phyloP scores from a whole-genome alignment of 2,113 vertebrate genomes.

The Amia ocellicauda region DNA sequence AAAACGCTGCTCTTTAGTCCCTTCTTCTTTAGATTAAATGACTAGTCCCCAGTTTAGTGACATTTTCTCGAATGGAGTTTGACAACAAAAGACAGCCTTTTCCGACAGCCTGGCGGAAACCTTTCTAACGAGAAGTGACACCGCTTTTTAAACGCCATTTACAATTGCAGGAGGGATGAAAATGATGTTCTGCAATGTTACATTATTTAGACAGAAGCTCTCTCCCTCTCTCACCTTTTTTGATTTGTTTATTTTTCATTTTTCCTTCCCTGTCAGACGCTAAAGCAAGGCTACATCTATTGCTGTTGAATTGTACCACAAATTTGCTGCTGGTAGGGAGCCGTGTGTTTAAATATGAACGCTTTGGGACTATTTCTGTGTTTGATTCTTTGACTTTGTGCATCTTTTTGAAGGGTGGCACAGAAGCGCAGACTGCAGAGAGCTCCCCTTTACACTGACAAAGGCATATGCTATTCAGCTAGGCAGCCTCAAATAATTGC shows the following conservation, averaged over 20 bases:
- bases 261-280: too few relatives aligned
- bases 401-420: background rate
- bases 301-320: too few relatives aligned
- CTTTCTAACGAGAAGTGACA: conserved; percentile 84
- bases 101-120: conserved; percentile 53
- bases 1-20: conserved; percentile 28
- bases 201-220: conserved; percentile 50
- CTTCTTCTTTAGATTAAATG: conserved; percentile 34
- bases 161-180: conserved; percentile 62
- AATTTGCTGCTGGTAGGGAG: background rate
- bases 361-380: background rate
- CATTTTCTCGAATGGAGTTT: conserved; percentile 69
- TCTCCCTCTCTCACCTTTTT: too few relatives aligned
- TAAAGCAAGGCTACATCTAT: background rate
- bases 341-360: background rate
- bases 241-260: too few relatives aligned
- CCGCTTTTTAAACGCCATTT: conserved; percentile 57
- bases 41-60: conserved; percentile 51
- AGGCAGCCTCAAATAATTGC: background rate
- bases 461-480: background rate
- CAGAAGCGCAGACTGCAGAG: background rate
- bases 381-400: background rate
- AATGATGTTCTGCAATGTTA: conserved; percentile 47
- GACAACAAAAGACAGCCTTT: conserved; percentile 74
- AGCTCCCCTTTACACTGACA: background rate